Evolutionary conservation across 1,140 invertebrate species (phyloP), one percentile per base, ranked within the genome.

Genomic region (Drosophila fuyamai): DNA sequence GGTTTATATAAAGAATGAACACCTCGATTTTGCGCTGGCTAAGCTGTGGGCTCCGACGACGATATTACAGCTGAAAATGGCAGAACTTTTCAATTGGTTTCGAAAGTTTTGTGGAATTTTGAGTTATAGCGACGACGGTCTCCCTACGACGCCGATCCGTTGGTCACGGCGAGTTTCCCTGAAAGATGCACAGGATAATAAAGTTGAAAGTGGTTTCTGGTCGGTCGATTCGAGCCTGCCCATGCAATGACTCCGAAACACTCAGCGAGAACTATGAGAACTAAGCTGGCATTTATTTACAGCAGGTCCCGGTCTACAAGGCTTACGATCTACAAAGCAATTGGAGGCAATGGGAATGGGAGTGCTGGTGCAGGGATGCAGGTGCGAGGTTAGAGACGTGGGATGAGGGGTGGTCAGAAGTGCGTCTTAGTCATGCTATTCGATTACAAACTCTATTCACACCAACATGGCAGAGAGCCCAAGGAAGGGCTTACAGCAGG

Each of bases 11-110:
- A 35, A 70, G 75, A 79, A 83, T 88, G 82, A 88, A 86, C 82
- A 88, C 83, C 79, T 88, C 72, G 63, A 62, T 65, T 83, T 86
- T 85, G 82, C 81, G 78, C 81, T 85, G 68, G 67, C 71, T 75
- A 73, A 62, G 62, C 51, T 81, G 67, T 12, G 44, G 53, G 32
- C 67, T 80, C 74, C 71, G 74, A 70, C 53, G 51, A 59, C 55
- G 62, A 58, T 73, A 76, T 60, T 68, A 41, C 75, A 79, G 59
- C 73, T 82, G 57, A 73, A 83, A 79, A 88, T 88, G 83, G 79
- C 79, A 82, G 79, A 88, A 66, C 53, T 63, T 72, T 81, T 79
- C 54, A 76, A 79, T 78, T 76, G 62, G 9, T 65, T 71, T 48
- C 68, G 66, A 72, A 82, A 65, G 38, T 78, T 76, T 60, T 83